Conservation (phyloP, 2,113 vertebrate species). For the Colossoma macropomum region DNA sequence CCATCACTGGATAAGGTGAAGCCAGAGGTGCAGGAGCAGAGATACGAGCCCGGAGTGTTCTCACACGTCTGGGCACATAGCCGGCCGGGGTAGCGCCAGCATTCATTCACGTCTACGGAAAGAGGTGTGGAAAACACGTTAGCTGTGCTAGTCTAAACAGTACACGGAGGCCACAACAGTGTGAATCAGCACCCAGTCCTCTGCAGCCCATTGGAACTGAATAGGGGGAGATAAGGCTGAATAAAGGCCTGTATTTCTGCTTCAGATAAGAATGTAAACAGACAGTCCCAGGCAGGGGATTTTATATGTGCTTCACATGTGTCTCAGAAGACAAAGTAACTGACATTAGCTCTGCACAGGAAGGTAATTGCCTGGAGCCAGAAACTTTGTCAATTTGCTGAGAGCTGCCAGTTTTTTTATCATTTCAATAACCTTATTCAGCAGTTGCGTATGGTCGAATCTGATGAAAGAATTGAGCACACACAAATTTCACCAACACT, state of each 20-base stretch:
- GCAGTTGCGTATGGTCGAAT: no score
- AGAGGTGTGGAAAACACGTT: conserved; percentile 49
- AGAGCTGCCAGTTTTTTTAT: neutral
- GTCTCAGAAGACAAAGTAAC: neutral
- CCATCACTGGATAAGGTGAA: conserved; percentile 86
- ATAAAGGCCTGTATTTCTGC: conserved; percentile 24
- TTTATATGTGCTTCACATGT: neutral
- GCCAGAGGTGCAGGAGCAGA: conserved; percentile 87
- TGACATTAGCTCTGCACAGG: neutral
- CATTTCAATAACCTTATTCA: neutral
- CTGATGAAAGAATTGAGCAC: no score
- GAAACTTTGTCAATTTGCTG: neutral
- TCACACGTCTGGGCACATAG: conserved; percentile 95
- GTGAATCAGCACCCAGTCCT: conserved; percentile 58
- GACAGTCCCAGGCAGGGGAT: neutral
- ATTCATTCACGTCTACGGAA: conserved; percentile 90
- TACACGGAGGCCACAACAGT: conserved; percentile 60
- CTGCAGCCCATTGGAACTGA: conserved; percentile 47
- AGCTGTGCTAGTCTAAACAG: conserved; percentile 31
- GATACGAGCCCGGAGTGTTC: conserved; percentile 92
- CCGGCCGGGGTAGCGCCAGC: conserved; percentile 89
- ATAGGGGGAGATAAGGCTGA: conserved; percentile 43
- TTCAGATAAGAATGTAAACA: conserved; percentile 49
- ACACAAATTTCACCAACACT: no score
- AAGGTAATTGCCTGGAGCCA: neutral